Evolutionary conservation across 92 coral and sea anemone species (phyloP).

Genomic region (Epizoanthus rinbou): DNA sequence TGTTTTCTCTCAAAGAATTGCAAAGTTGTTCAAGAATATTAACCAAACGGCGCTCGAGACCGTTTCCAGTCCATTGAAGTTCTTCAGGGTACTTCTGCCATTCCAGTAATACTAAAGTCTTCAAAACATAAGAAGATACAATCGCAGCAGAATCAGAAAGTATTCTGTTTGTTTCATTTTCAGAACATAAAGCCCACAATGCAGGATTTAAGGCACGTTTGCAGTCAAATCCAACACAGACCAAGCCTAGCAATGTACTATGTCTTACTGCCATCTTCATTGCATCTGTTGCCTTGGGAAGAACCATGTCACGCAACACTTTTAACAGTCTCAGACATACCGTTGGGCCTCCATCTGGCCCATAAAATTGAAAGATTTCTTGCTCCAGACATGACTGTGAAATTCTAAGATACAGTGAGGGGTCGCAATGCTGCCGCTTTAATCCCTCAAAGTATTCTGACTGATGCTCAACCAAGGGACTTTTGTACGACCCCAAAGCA

Average conservation of each 20-base stretch:
- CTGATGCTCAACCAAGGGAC: background rate
- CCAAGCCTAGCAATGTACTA: too few relatives aligned
- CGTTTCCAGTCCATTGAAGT: constrained; percentile 9
- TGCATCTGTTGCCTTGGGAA: background rate
- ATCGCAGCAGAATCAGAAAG: background rate
- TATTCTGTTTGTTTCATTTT: background rate
- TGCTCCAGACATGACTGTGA: constrained; percentile 1
- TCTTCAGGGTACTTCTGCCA: constrained; percentile 13
- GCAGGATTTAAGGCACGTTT: background rate
- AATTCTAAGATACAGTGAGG: background rate
- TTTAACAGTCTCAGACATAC: background rate
- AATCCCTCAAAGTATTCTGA: background rate
- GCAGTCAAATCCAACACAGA: too few relatives aligned
- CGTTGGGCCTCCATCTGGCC: constrained; percentile 25
- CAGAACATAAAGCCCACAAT: background rate
- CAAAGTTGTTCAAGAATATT: background rate
- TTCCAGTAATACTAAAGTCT: constrained; percentile 42
- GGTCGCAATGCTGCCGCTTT: too few relatives aligned
- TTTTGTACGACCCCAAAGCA: background rate
- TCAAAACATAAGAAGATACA: constrained; percentile 32
- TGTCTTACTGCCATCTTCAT: too few relatives aligned
- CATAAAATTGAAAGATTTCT: constrained; percentile 11
- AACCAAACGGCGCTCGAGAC: background rate
- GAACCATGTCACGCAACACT: background rate
- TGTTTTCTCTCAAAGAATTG: background rate